Base-by-base conservation (phyloP, 2,113 vertebrate genomes). In the Pitta sordida region DNA sequence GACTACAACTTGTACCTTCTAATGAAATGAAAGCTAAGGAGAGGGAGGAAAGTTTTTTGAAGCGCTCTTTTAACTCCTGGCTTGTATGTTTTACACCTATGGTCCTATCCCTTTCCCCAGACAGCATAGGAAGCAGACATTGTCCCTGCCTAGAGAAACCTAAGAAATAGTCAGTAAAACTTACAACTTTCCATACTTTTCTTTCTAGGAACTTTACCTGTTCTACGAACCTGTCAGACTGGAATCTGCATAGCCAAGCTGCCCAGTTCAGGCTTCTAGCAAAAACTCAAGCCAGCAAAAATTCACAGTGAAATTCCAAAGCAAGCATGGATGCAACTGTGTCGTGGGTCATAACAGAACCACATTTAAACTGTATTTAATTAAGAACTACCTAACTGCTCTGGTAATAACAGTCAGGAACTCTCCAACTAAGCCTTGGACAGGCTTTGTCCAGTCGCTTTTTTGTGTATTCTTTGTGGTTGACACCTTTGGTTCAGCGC, bases 111-210 rank as follows among this genome's bases (percentile, higher is more conserved):
- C 17, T 37, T 75, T 24, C 10, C 17, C n/a, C 3, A 7, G 5
- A 55, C 73, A 8, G 29, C 20, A 60, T 0, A 46, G 8, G 23
- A 84, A 51, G 16, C 1, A 0, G 68, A 59, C 0, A 2, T 32
- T 8, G 24, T 36, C 14, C 15, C 43, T 44, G 20, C 21, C 46
- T n/a, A 53, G n/a, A 59, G 13, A 53, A 80, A 86, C 10, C 7
- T 6, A 9, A 75, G 10, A 78, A 71, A 71, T 11, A 3, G 2
- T 64, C 71, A 81, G 4, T 36, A 67, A 46, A 74, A 41, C n/a
- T 63, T 74, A 49, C 8, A 86, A 43, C 6, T 52, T 69, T 55
- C 21, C 3, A 0, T 34, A 27, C 7, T 24, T 71, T 82, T 37
- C 20, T 23, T 75, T 77, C 36, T 22, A 15, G 8, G 7, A 77